phyloP scores from a whole-genome alignment of 2,797 vertebrate genomes.

The Scomberomorus guttatus region DNA sequence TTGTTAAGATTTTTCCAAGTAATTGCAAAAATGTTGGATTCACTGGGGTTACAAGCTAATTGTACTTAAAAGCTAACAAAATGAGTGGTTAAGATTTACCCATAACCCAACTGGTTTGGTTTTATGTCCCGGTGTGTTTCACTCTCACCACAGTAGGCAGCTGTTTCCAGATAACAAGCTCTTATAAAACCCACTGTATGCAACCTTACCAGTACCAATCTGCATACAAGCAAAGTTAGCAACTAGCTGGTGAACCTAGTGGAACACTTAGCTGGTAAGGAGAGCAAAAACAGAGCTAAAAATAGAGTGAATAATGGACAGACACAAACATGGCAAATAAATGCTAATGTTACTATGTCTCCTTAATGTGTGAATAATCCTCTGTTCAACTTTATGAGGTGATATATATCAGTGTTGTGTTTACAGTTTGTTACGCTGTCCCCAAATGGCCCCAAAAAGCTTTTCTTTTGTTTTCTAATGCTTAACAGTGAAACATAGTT shows the following conservation, averaged over 20 bases:
- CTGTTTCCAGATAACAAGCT: no score
- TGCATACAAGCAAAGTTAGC: background rate
- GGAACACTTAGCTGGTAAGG: background rate
- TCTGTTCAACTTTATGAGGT: background rate
- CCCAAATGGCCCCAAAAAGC: background rate
- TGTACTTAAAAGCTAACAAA: background rate
- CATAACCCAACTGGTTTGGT: no score
- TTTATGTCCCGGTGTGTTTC: no score
- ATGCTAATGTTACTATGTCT: slow-evolving; percentile 5
- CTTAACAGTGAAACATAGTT: background rate
- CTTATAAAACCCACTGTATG: no score
- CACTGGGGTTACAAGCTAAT: background rate
- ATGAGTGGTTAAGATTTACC: no score
- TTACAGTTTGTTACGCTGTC: no score
- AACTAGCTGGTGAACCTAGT: background rate
- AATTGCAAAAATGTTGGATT: background rate
- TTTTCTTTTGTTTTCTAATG: background rate
- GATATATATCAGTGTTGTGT: background rate
- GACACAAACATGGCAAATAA: background rate
- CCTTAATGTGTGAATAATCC: background rate
- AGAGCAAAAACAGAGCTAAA: background rate
- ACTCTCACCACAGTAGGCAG: no score
- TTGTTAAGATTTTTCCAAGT: background rate
- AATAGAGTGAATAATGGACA: background rate
- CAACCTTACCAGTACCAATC: no score